Evolutionary conservation across 1,140 invertebrate species (phyloP).

Genomic region (Eumeta japonica): DNA sequence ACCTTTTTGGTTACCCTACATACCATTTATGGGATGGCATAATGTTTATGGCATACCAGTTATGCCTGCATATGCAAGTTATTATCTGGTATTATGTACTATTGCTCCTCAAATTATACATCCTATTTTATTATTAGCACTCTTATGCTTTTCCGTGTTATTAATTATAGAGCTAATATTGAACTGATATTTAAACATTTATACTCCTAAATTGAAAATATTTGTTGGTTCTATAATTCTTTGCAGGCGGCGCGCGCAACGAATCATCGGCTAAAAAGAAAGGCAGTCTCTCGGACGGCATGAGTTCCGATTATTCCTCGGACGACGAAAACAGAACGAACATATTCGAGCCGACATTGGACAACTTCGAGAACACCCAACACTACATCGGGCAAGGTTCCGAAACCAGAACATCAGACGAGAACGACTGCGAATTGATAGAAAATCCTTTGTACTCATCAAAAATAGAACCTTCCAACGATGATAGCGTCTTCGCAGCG

Average conservation of each 20-base stretch:
- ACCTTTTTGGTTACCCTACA: no score
- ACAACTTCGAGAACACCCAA: slow-evolving; percentile 52
- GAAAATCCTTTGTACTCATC: slow-evolving; percentile 52
- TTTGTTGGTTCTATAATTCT: no score
- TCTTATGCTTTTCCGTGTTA: no score
- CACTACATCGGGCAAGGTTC: slow-evolving; percentile 47
- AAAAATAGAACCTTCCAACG: slow-evolving; percentile 44
- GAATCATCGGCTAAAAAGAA: slow-evolving; percentile 35
- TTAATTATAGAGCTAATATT: no score
- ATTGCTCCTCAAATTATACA: no score
- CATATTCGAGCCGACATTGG: slow-evolving; percentile 54
- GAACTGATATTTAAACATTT: no score
- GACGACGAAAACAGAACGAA: slow-evolving; percentile 54
- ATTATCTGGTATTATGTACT: no score
- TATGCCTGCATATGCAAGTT: no score
- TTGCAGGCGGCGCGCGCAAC: slow-evolving; percentile 39
- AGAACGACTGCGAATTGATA: slow-evolving; percentile 42
- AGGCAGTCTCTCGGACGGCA: slow-evolving; percentile 48
- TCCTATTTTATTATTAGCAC: no score
- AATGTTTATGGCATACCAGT: no score
- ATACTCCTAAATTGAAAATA: no score
- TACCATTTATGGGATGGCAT: no score
- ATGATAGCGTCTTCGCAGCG: slow-evolving; percentile 10
- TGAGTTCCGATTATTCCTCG: slow-evolving; percentile 52
- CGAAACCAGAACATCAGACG: slow-evolving; percentile 6